A percentile compares a stretch with the other conserved stretches of the same genome.
These are phyloP conservation scores for Nomada lathburiana DNA, from an alignment of 2,888 invertebrate genomes.

Conservation along the genomic window DNA sequence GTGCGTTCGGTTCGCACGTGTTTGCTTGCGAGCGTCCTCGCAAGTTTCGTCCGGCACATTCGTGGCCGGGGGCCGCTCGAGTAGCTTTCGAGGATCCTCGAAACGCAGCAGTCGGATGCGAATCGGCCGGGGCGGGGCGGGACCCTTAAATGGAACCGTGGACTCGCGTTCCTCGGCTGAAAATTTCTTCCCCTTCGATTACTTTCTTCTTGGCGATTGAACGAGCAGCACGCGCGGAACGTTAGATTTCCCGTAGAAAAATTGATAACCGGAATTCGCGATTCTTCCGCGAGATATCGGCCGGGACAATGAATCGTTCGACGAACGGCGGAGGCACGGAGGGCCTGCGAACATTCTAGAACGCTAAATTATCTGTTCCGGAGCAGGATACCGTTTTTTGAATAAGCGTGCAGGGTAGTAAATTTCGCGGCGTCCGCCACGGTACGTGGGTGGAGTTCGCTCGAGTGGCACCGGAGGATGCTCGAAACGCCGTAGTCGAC, in stretches of 20 bases:
- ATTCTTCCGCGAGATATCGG: too few relatives aligned
- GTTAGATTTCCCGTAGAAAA: background rate
- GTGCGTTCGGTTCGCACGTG: constrained; percentile 39
- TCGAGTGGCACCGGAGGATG: constrained; percentile 54
- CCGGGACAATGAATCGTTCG: constrained; percentile 9
- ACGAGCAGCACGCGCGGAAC: background rate
- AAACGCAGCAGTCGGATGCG: constrained; percentile 59
- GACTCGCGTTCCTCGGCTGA: constrained; percentile 4
- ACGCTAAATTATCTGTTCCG: constrained; percentile 54
- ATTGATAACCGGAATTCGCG: background rate
- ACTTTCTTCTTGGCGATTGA: background rate
- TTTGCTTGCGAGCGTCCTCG: constrained; percentile 49
- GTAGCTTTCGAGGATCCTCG: constrained; percentile 67
- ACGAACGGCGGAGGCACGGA: background rate
- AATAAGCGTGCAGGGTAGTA: constrained; percentile 58
- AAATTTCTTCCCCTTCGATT: background rate
- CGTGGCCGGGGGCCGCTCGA: constrained; percentile 67
- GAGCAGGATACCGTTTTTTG: constrained; percentile 42
- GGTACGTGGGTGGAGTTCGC: constrained; percentile 57
- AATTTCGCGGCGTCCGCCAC: constrained; percentile 52
- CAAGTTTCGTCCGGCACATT: constrained; percentile 60
- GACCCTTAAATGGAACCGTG: constrained; percentile 48
- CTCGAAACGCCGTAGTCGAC: constrained; percentile 61
- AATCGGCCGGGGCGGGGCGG: constrained; percentile 59
- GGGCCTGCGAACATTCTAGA: constrained; percentile 30